Conservation (phyloP, 2,888 invertebrate genomes). For the Nomada fucata region DNA sequence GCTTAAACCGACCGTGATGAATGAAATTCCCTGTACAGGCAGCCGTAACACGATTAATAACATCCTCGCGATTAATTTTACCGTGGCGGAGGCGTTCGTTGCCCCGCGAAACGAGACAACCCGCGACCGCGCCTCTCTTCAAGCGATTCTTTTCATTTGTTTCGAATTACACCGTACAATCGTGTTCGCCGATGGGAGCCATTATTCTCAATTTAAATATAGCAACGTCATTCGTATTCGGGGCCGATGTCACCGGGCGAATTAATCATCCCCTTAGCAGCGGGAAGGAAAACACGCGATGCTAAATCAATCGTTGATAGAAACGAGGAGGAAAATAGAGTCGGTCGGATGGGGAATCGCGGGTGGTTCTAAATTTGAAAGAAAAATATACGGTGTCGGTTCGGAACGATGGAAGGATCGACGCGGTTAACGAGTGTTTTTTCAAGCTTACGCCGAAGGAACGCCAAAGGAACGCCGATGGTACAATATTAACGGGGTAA, state of each 20-base stretch:
- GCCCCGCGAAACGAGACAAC: neutral
- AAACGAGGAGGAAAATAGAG: neutral
- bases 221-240: neutral
- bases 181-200: neutral
- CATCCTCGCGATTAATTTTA: neutral
- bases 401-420: neutral
- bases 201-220: neutral
- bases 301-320: constrained; percentile 5
- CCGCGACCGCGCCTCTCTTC: neutral
- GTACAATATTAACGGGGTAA: constrained; percentile 4
- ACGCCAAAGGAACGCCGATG: neutral
- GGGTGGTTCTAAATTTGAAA: neutral
- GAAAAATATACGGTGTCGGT: neutral
- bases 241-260: neutral
- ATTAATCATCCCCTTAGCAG: neutral
- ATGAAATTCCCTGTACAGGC: neutral
- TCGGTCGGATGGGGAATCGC: neutral
- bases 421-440: neutral
- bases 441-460: constrained; percentile 5
- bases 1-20: neutral
- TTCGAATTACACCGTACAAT: neutral
- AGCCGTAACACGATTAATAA: neutral
- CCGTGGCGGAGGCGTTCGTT: neutral
- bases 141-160: too few relatives aligned
- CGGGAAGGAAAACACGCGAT: too few relatives aligned